phyloP scores from a whole-genome alignment of 2,888 invertebrate genomes.

The Temnothorax rugatulus region DNA sequence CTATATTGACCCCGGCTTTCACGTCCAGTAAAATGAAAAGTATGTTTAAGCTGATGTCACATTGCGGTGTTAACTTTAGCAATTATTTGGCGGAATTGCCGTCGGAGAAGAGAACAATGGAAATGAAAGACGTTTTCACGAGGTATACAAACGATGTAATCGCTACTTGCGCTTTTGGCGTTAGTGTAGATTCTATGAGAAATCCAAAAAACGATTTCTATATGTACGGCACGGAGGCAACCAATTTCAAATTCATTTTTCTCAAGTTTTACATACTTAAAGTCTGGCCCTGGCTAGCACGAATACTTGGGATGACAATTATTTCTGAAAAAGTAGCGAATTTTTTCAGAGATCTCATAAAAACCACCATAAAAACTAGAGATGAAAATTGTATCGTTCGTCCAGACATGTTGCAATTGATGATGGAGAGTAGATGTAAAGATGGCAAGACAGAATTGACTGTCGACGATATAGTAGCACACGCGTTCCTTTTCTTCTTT shows the following conservation, averaged over 20 bases:
- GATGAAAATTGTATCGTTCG: conserved; percentile 73
- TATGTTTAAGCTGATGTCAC: conserved; percentile 87
- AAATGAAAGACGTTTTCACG: neutral
- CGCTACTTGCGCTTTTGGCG: conserved; percentile 80
- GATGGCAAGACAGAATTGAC: neutral
- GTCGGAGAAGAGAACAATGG: conserved; percentile 40
- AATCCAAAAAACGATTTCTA: conserved; percentile 81
- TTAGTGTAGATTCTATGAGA: conserved; percentile 78
- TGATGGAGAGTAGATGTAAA: too few relatives aligned
- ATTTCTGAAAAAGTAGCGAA: conserved; percentile 2
- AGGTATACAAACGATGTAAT: conserved; percentile 68
- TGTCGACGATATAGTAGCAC: neutral
- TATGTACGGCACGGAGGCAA: conserved; percentile 70
- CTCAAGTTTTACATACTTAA: conserved; percentile 68
- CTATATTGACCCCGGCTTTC: conserved; percentile 87
- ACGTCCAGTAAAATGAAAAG: conserved; percentile 88
- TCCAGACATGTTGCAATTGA: neutral
- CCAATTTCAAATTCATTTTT: conserved; percentile 50
- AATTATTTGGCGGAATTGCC: conserved; percentile 77
- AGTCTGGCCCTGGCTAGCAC: conserved; percentile 44
- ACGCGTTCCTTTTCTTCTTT: neutral
- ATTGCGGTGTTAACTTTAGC: conserved; percentile 79
- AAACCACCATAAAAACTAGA: conserved; percentile 70
- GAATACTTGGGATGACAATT: conserved; percentile 63
- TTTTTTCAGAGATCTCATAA: conserved; percentile 73